Conservation (phyloP, 2,113 vertebrate genomes). For the Grallaria varia region DNA sequence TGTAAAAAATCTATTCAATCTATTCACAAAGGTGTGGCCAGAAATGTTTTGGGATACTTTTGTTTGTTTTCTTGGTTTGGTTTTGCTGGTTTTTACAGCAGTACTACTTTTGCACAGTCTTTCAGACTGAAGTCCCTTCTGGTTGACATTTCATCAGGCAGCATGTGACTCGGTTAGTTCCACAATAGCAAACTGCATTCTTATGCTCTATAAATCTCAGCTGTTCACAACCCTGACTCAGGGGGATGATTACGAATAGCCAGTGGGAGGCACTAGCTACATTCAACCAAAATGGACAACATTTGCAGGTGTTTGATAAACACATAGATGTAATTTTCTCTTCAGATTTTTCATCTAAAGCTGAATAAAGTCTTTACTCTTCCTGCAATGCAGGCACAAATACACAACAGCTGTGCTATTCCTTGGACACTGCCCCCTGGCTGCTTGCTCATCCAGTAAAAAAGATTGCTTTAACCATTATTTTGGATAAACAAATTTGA, state of each 20-base stretch:
- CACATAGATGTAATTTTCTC: not conserved
- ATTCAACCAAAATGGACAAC: not conserved
- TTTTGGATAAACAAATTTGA: not conserved
- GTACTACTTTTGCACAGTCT: not conserved
- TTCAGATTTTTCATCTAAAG: not conserved
- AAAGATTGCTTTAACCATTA: not conserved
- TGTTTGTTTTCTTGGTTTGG: not conserved
- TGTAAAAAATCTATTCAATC: not conserved
- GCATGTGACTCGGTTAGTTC: not conserved
- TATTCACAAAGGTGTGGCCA: not conserved
- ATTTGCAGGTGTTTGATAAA: constrained; percentile 27
- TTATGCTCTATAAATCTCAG: not conserved
- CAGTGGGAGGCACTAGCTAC: not conserved
- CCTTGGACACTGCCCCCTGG: not conserved
- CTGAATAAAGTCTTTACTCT: not conserved
- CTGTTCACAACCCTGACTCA: not conserved
- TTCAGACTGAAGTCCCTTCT: not conserved
- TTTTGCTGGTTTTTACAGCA: not conserved
- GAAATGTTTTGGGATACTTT: not conserved
- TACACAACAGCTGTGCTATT: not conserved
- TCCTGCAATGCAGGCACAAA: not conserved
- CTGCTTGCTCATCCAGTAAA: not conserved
- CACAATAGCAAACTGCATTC: not conserved
- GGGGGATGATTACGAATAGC: not conserved
- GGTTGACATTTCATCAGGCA: not conserved